A percentile compares a stretch with the other conserved stretches of the same genome.
Conservation (phyloP, 1,140 invertebrate genomes). For the Periplaneta americana region DNA sequence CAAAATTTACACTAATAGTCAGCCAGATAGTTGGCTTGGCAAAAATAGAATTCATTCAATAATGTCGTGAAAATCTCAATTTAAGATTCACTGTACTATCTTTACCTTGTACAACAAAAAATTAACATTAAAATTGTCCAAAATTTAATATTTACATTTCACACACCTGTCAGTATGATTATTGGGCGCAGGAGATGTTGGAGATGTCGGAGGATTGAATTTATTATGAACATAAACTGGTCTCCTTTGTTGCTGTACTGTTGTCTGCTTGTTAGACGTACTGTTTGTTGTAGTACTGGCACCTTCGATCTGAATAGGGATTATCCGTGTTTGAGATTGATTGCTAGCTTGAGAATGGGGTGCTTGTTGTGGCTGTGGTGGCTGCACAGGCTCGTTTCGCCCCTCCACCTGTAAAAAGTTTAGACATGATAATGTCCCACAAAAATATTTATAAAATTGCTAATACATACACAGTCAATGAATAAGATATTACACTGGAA, state of each 20-base stretch:
- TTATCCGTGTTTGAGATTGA: conserved; percentile 33
- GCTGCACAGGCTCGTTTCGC: neutral
- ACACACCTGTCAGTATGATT: neutral
- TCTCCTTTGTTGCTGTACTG: conserved; percentile 26
- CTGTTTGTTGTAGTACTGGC: conserved; percentile 25
- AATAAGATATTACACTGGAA: too few species aligned
- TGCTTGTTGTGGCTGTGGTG: neutral
- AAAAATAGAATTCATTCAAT: too few species aligned
- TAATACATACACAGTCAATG: too few species aligned
- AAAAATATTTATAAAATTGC: too few species aligned
- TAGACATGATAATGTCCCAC: too few species aligned
- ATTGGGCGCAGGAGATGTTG: conserved; percentile 4
- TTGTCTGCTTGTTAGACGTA: conserved; percentile 19
- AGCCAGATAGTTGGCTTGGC: too few species aligned
- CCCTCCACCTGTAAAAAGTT: neutral
- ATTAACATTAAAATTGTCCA: too few species aligned
- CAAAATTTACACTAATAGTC: too few species aligned
- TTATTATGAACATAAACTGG: conserved; percentile 25
- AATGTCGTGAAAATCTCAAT: too few species aligned
- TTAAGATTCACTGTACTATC: too few species aligned
- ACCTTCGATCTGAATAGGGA: conserved; percentile 45
- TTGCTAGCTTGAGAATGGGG: neutral
- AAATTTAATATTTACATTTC: too few species aligned
- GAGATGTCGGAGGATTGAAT: conserved; percentile 19
- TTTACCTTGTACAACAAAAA: too few species aligned